Base-by-base conservation (phyloP, 1,140 invertebrate genomes). In the Drosophila prosaltans region DNA sequence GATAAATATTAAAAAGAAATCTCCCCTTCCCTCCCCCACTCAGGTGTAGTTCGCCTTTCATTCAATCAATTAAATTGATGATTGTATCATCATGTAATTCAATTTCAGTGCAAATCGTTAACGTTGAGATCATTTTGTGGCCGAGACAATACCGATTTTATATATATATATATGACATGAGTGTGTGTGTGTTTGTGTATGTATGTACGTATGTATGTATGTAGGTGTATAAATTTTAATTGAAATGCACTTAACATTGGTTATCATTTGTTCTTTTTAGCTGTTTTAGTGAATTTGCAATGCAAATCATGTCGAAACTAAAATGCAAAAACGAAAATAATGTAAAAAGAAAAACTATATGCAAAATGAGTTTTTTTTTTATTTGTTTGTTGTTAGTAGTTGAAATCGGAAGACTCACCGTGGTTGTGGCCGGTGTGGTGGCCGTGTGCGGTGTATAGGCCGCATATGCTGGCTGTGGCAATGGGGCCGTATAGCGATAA, bases 371-470 rank as follows among this genome's bases (percentile, higher is more conserved):
- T 51, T 51, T 16, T 16, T 16, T 16, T 16, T 16, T 16, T 16
- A 16, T 16, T 26, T 26, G 45, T 51, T 51, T 26, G 45, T 48
- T 61, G 28, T 54, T 10, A 30, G 36, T 55, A 26, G 59, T 62
- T 51, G 3, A 26, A 26, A 51, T 51, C 21, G 28, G 11, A 10
- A 4, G 55, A 92, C 92, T 92, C 69, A 92, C 92, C 83, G 92
- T 92, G 67, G 91, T 91, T 78, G 88, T 81, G 80, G 85, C 81
- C 74, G 86, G 81, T 64, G 91, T 91, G 74, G 89, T 91, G 67
- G 91, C 81, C 72, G 89, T 91, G 65, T 92, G 90, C 63, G 91
- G 91, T 63, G 91, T 92, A 76, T 92, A 92, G 36, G 91, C 89
- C 59, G 92, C 84, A 71, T 92, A 92, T 21, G 92, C 88, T 72